A percentile compares a stretch with the other conserved stretches of the same genome.
These are phyloP conservation scores for Brachyrhaphis roseni DNA, from an alignment of 2,797 vertebrate genomes.

Conservation along the genomic window DNA sequence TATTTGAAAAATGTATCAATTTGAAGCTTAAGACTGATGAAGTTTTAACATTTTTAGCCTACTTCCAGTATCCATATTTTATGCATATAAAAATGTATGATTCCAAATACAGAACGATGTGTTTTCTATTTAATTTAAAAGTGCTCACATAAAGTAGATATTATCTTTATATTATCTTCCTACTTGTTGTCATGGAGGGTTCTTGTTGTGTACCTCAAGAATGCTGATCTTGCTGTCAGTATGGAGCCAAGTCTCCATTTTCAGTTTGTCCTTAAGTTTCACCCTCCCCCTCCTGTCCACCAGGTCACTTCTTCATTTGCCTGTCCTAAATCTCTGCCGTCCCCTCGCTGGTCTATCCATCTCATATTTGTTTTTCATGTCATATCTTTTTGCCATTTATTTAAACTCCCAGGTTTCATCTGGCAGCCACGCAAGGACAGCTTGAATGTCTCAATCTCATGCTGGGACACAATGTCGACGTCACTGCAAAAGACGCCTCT, in stretches of 20 bases:
- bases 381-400: constrained; percentile 7
- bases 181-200: constrained; percentile 22
- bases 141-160: not conserved
- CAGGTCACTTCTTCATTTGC: constrained; percentile 42
- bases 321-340: constrained; percentile 8
- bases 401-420: constrained; percentile 86
- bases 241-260: constrained; percentile 61
- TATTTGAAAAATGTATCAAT: not conserved
- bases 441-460: constrained; percentile 93
- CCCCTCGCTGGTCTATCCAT: constrained; percentile 1
- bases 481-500: constrained; percentile 88
- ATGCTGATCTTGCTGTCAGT: constrained; percentile 58
- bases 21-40: not conserved
- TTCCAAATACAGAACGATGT: not conserved
- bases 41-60: not conserved
- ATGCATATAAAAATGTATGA: not conserved
- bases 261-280: constrained; percentile 53
- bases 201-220: constrained; percentile 45
- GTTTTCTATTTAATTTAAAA: not conserved
- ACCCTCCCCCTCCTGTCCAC: constrained; percentile 26
- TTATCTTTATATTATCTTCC: not conserved
- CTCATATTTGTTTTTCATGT: constrained; percentile 7
- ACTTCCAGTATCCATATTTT: not conserved
- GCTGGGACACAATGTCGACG: constrained; percentile 88
- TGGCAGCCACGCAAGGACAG: constrained; percentile 93